phyloP scores from a whole-genome alignment of 2,888 invertebrate genomes.

The Amphipyra tragopoginis region DNA sequence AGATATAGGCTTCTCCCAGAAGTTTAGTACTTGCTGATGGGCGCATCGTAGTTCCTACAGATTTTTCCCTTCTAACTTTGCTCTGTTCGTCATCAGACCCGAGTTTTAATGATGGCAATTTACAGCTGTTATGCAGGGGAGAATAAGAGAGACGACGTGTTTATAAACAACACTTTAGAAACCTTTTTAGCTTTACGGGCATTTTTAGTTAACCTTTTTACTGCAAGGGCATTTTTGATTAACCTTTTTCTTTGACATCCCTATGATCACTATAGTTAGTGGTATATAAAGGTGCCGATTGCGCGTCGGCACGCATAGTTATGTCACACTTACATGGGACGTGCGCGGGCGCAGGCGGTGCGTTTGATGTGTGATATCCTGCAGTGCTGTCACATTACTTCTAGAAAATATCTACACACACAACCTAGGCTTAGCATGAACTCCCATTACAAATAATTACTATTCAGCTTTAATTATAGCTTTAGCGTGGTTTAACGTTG shows the following conservation, averaged over 20 bases:
- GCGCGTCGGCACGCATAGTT: constrained; percentile 34
- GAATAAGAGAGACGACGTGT: no score
- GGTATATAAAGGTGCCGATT: constrained; percentile 22
- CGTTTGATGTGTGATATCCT: constrained; percentile 38
- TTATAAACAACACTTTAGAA: no score
- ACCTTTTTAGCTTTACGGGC: no score
- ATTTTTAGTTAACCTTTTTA: no score
- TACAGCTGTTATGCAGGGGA: no score
- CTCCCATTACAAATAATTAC: neutral
- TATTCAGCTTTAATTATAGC: neutral
- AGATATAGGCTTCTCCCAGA: no score
- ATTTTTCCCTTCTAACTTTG: no score
- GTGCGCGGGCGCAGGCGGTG: constrained; percentile 41
- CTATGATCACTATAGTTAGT: neutral
- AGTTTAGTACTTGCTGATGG: no score
- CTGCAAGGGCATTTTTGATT: no score
- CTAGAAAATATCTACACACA: constrained; percentile 28
- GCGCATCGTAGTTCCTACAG: no score
- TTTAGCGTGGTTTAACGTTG: neutral
- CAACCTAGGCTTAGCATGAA: neutral
- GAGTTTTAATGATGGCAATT: no score
- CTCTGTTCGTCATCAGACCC: no score
- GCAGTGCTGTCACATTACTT: constrained; percentile 29
- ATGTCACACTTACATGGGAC: constrained; percentile 31
- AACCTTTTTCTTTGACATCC: neutral